Conservation (phyloP, 2,797 vertebrate species). For the Brotula barbata region DNA sequence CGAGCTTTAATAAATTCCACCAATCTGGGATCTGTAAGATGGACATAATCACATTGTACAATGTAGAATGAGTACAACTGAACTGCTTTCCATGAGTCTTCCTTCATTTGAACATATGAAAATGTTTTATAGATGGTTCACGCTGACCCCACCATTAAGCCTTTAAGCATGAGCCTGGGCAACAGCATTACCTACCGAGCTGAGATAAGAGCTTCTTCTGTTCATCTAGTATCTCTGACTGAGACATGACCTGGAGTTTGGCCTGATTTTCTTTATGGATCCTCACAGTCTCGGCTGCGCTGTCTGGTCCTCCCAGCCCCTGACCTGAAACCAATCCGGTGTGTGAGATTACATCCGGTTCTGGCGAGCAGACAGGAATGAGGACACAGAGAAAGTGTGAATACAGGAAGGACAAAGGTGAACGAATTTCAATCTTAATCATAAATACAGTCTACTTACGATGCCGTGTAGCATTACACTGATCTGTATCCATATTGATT, state of each 20-base stretch:
- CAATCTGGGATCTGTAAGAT: constrained; percentile 84
- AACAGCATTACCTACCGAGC: constrained; percentile 79
- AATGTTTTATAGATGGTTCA: not conserved
- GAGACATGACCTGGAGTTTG: constrained; percentile 83
- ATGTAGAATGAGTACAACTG: not conserved
- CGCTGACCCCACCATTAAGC: not conserved
- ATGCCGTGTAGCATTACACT: constrained; percentile 32
- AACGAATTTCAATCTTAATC: constrained; percentile 1
- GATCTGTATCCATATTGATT: constrained; percentile 56
- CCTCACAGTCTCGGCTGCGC: constrained; percentile 80
- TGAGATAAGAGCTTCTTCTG: constrained; percentile 85
- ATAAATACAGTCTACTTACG: constrained; percentile 44
- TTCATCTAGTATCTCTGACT: constrained; percentile 86
- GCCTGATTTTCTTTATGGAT: constrained; percentile 91
- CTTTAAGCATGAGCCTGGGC: not conserved
- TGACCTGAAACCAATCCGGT: constrained; percentile 84
- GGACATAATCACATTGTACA: constrained; percentile 42
- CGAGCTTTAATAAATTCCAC: constrained; percentile 88
- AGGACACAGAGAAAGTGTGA: not conserved
- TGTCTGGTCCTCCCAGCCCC: constrained; percentile 77
- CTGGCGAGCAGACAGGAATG: constrained; percentile 10
- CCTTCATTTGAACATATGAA: not conserved
- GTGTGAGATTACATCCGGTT: constrained; percentile 18
- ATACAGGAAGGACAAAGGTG: not conserved
- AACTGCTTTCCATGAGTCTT: not conserved